A percentile compares a stretch with the other conserved stretches of the same genome.
phyloP scores from a whole-genome alignment of 2,888 invertebrate species.

The Epiblema foenella region DNA sequence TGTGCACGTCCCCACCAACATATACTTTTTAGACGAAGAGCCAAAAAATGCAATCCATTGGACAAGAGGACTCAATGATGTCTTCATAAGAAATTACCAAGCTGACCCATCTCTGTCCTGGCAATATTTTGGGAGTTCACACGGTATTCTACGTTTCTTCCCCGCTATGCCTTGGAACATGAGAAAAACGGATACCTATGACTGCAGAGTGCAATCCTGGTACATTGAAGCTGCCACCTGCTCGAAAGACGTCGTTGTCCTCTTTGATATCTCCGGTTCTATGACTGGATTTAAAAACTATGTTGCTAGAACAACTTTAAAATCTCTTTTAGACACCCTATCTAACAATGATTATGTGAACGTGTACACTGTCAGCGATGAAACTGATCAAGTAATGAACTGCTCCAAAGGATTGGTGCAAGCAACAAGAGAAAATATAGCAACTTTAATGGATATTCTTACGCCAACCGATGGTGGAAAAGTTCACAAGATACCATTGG shows the following conservation, averaged over 20 bases:
- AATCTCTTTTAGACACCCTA: slow-evolving; percentile 95
- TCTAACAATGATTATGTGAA: slow-evolving; percentile 99
- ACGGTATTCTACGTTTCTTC: slow-evolving; percentile 96
- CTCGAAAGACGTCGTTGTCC: slow-evolving; percentile 97
- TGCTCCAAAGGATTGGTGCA: slow-evolving; percentile 96
- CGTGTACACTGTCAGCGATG: slow-evolving; percentile 92
- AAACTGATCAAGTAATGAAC: slow-evolving; percentile 89
- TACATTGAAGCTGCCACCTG: slow-evolving; percentile 99
- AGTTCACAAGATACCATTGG: slow-evolving; percentile 85
- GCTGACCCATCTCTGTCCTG: slow-evolving; percentile 96
- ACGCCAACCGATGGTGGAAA: slow-evolving; percentile 71
- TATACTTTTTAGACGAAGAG: slow-evolving; percentile 88
- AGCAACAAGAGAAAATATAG: slow-evolving; percentile 94
- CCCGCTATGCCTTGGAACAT: slow-evolving; percentile 91
- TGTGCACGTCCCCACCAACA: slow-evolving; percentile 97
- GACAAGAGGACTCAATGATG: slow-evolving; percentile 93
- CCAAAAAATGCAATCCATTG: slow-evolving; percentile 88
- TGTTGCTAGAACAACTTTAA: slow-evolving; percentile 94
- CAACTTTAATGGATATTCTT: slow-evolving; percentile 89
- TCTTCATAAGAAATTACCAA: slow-evolving; percentile 93
- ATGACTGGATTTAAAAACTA: slow-evolving; percentile 94
- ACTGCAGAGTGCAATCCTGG: slow-evolving; percentile 97
- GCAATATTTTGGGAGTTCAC: slow-evolving; percentile 98
- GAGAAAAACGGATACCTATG: slow-evolving; percentile 90
- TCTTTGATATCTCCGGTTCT: slow-evolving; percentile 98